Percentiles rank a stretch among this genome's conserved stretches.
Evolutionary conservation across 2,888 invertebrate genomes (phyloP).

Genomic region (Nephrotoma flavescens): DNA sequence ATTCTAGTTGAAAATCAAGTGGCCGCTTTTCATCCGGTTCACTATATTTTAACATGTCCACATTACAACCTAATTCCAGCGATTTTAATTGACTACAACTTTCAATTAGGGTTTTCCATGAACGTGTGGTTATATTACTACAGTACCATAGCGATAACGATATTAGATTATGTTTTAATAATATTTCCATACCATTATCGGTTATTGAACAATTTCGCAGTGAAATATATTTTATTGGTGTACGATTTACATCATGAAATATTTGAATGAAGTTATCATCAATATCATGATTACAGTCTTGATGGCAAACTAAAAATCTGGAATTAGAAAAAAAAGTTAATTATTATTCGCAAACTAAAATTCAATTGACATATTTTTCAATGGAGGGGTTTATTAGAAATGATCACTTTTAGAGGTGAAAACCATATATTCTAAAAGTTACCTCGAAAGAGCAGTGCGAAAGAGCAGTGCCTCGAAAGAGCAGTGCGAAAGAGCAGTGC

Average conservation of each 20-base stretch:
- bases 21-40: constrained; percentile 35
- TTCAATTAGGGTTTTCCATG: constrained; percentile 51
- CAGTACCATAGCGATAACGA: constrained; percentile 66
- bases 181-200: constrained; percentile 50
- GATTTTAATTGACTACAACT: constrained; percentile 53
- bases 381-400: no score
- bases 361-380: no score
- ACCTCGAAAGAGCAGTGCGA: no score
- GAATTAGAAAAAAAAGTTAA: constrained; percentile 10
- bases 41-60: constrained; percentile 41
- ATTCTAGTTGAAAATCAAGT: constrained; percentile 42
- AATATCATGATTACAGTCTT: constrained; percentile 34
- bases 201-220: constrained; percentile 57
- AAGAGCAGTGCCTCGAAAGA: no score
- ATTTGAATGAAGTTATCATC: constrained; percentile 55
- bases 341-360: background rate
- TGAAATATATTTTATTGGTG: constrained; percentile 52
- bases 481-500: no score
- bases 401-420: no score
- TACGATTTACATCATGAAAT: constrained; percentile 50
- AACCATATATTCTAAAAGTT: no score
- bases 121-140: constrained; percentile 43
- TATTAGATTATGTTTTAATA: constrained; percentile 57
- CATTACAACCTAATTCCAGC: constrained; percentile 54
- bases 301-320: constrained; percentile 31